These are phyloP conservation scores for Drosophila nigrodunni DNA, from an alignment of 1,140 invertebrate genomes.

Conservation along the genomic window DNA sequence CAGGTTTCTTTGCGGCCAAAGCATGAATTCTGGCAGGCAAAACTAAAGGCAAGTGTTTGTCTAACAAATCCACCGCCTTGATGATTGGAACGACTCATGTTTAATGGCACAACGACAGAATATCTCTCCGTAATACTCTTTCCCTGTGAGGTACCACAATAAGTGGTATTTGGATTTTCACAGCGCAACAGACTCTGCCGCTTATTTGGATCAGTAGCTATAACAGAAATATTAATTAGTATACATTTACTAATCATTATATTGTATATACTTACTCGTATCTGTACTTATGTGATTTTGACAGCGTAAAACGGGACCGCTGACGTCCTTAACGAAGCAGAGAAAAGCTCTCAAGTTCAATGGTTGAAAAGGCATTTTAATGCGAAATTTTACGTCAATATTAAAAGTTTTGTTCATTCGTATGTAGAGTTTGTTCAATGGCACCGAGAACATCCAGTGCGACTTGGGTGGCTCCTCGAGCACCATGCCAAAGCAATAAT, in stretches of 20 bases:
- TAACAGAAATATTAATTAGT: not conserved
- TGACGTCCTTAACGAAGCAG: constrained; percentile 74
- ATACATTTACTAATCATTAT: not conserved
- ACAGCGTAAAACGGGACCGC: constrained; percentile 74
- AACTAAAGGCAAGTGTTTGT: constrained; percentile 76
- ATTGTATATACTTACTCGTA: constrained; percentile 42
- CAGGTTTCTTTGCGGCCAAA: constrained; percentile 75
- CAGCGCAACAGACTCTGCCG: constrained; percentile 70
- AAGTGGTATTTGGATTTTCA: constrained; percentile 69
- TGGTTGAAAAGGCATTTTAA: constrained; percentile 69
- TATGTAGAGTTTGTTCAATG: constrained; percentile 70
- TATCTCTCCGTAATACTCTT: constrained; percentile 78
- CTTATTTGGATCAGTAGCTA: constrained; percentile 33
- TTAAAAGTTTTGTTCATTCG: constrained; percentile 74
- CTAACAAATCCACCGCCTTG: constrained; percentile 42
- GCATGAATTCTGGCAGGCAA: constrained; percentile 79
- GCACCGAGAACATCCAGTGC: constrained; percentile 65
- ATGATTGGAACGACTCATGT: constrained; percentile 49
- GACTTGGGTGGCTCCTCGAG: constrained; percentile 62
- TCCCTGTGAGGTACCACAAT: constrained; percentile 64
- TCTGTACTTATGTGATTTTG: constrained; percentile 81
- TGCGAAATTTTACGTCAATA: constrained; percentile 68
- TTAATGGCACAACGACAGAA: constrained; percentile 74
- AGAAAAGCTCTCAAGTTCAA: constrained; percentile 68
- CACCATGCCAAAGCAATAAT: constrained; percentile 66